Evolutionary conservation across 2,797 vertebrate genomes (phyloP).

Genomic region (Apogon talboti): DNA sequence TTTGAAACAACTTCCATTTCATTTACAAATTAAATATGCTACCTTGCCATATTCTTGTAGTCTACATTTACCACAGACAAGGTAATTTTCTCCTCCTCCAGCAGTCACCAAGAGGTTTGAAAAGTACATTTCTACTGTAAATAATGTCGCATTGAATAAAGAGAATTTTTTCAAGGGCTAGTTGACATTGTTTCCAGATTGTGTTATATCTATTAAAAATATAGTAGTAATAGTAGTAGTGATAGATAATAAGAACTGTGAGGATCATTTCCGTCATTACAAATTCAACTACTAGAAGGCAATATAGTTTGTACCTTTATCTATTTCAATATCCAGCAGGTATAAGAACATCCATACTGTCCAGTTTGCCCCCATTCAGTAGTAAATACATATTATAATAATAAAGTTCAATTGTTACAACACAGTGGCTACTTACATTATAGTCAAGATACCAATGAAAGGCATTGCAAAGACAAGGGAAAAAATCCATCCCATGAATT

Average conservation of each 20-base stretch:
- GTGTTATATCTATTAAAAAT: neutral
- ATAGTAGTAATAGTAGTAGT: neutral
- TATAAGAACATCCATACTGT: neutral
- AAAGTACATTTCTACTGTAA: slow-evolving; percentile 39
- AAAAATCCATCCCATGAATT: neutral
- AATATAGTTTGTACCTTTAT: slow-evolving; percentile 6
- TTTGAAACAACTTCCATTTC: slow-evolving; percentile 11
- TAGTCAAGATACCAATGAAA: no score
- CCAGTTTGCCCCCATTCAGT: neutral
- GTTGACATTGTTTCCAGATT: slow-evolving; percentile 17
- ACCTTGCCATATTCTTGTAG: neutral
- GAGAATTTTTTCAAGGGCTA: slow-evolving; percentile 13
- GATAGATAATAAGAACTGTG: neutral
- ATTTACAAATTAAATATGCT: neutral
- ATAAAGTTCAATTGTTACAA: neutral
- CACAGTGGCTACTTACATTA: no score
- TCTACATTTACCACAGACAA: neutral
- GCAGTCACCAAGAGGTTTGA: slow-evolving; percentile 6
- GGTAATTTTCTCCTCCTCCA: neutral
- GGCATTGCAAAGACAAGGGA: no score
- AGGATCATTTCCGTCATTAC: neutral
- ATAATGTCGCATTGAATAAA: slow-evolving; percentile 56
- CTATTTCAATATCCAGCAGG: neutral
- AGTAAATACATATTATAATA: neutral
- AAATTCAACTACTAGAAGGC: slow-evolving; percentile 33